phyloP scores from a whole-genome alignment of 2,113 vertebrate genomes.

The Phainopepla nitens region DNA sequence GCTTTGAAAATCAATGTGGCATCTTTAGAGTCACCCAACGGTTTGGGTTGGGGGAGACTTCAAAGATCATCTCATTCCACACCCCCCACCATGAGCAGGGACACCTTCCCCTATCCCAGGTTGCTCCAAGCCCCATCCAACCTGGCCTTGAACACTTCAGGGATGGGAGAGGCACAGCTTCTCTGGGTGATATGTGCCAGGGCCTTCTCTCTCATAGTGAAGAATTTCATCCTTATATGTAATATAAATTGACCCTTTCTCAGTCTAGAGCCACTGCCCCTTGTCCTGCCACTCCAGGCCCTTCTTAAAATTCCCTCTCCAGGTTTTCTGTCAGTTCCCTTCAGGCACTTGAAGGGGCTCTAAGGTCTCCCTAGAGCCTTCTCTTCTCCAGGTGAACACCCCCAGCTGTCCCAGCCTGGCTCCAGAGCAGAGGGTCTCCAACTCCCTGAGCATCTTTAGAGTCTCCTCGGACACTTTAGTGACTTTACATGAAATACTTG shows the following conservation, averaged over 20 bases:
- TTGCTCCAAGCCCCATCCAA: accelerated
- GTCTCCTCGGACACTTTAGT: background rate
- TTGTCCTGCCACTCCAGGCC: background rate
- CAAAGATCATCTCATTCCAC: background rate
- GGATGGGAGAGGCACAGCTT: background rate
- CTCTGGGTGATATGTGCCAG: background rate
- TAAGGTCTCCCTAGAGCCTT: background rate
- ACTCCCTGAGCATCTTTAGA: background rate
- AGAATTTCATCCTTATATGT: background rate
- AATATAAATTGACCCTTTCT: background rate
- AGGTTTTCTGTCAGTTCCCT: accelerated
- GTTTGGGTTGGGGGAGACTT: background rate
- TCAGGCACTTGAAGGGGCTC: background rate
- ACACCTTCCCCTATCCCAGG: background rate
- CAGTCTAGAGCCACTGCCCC: background rate
- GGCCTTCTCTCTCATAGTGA: background rate
- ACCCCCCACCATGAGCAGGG: accelerated
- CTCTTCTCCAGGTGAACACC: background rate
- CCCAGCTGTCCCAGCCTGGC: background rate
- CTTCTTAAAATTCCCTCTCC: background rate
- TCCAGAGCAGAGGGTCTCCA: background rate
- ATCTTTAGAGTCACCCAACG: background rate
- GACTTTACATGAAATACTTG: background rate
- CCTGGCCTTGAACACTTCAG: background rate
- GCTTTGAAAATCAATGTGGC: background rate